Base-by-base conservation (phyloP, 1,140 invertebrate species). In the Meteorus sp. region DNA sequence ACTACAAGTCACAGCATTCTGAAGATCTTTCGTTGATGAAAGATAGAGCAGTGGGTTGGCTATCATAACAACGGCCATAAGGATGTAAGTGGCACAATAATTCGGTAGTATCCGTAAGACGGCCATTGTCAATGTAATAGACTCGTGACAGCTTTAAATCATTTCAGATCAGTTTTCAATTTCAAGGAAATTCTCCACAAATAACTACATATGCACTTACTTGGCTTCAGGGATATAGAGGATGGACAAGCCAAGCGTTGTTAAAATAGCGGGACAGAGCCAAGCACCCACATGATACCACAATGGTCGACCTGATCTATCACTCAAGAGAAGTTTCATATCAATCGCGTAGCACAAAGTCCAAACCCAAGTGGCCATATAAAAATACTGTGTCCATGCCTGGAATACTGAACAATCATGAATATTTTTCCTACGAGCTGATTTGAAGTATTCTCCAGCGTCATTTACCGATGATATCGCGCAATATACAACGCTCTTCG, bases 301-400 rank as follows among this genome's bases (percentile, higher is more conserved):
- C 15, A 69, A 68, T 20, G 81, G 77, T 62, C 82, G 72, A 29
- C 85, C 83, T 19, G 84, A 76, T 69, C 82, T 77, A 53, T 89
- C 86, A 44, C 82, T 81, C 23, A 91, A 74, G 19, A 89, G 76
- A 20, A 86, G 74, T 72, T 85, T 85, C 73, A 90, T 91, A 66
- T 93, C 90, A 37, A 92, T 81, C 2, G 90, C 89, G 74, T 93
- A 93, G 66, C 86, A 89, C 13, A 93, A 77, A 3, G 89, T 93
- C 90, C 90, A 93, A 47, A 91, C 83, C 86, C 89, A 92, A 0
- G 90, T 91, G 7, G 88, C 86, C 66, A 88, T 90, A 65, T 92
- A 93, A 73, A 92, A 93, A 70, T 91, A 92, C 69, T 93, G 89
- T 22, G 87, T 91, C 85, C 89, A 90, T 6, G 88, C 89, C 90